Percentiles rank a stretch among this genome's conserved stretches.
Conservation (phyloP, 1,140 invertebrate genomes). For the Stegodyphus mimosarum region DNA sequence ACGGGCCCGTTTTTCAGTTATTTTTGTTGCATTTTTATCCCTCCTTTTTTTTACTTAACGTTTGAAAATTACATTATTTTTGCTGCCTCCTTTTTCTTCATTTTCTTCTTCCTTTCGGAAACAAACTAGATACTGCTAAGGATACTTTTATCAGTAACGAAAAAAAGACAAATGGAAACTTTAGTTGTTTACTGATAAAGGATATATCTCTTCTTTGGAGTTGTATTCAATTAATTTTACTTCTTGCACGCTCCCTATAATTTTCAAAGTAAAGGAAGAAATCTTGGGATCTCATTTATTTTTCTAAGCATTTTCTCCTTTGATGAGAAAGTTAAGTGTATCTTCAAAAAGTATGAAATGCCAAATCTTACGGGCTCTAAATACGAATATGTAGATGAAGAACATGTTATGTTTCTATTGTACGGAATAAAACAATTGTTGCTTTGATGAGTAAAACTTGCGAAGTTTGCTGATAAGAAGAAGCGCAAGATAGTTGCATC, state of each 20-base stretch:
- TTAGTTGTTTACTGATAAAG: slow-evolving; percentile 6
- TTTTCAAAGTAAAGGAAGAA: too few species aligned
- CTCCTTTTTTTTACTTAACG: slow-evolving; percentile 6
- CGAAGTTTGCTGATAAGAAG: too few species aligned
- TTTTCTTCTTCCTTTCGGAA: background rate
- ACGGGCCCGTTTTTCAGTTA: background rate
- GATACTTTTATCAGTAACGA: background rate
- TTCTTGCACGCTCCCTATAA: background rate
- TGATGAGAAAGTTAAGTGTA: too few species aligned
- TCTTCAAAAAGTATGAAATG: too few species aligned
- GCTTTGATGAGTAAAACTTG: too few species aligned
- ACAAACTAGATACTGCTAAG: background rate
- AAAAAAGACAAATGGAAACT: background rate
- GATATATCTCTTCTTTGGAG: background rate
- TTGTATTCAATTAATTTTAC: slow-evolving; percentile 17
- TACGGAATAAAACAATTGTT: too few species aligned
- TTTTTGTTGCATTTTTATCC: background rate
- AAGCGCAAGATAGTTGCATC: too few species aligned
- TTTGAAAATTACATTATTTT: slow-evolving; percentile 13
- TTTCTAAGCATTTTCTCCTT: too few species aligned
- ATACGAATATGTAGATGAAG: too few species aligned
- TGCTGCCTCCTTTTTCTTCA: background rate
- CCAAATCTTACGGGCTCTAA: too few species aligned
- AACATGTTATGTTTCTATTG: too few species aligned
- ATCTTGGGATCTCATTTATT: too few species aligned